Conservation (phyloP, 2,113 vertebrate genomes). For the Brienomyrus brachyistius region DNA sequence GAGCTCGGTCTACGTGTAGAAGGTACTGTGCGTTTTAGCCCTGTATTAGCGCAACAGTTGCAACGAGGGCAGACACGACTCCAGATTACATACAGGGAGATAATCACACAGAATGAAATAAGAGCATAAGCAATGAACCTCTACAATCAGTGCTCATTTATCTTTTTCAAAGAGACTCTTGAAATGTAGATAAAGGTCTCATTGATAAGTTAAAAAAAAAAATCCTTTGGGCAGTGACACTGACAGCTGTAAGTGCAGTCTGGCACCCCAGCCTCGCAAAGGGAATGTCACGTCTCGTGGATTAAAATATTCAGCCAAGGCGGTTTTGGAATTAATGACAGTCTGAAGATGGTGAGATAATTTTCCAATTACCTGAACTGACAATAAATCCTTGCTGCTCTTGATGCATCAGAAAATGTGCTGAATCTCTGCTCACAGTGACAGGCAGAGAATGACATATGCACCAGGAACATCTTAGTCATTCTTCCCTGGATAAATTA, state of each 20-base stretch:
- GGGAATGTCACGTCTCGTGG: background rate
- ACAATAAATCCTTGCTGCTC: background rate
- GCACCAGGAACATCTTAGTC: background rate
- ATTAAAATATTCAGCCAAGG: background rate
- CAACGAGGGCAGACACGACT: background rate
- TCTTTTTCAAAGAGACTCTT: constrained; percentile 3
- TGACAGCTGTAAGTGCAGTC: background rate
- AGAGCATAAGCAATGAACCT: background rate
- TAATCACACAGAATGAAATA: background rate
- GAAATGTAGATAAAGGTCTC: background rate
- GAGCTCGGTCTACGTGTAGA: background rate
- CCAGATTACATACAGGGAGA: background rate
- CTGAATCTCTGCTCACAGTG: background rate
- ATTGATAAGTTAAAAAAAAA: background rate
- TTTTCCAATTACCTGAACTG: constrained; percentile 20
- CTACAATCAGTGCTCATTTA: background rate
- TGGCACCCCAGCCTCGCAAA: background rate
- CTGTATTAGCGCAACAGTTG: background rate
- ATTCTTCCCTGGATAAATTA: background rate
- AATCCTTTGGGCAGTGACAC: background rate
- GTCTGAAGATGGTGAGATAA: constrained; percentile 15
- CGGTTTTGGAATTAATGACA: background rate
- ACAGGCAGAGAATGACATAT: background rate
- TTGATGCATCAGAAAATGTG: background rate
- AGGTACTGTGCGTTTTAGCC: background rate